phyloP scores from a whole-genome alignment of 37 sponge, comb jelly and placozoan genomes.

The Diacarnus erythraeanus region DNA sequence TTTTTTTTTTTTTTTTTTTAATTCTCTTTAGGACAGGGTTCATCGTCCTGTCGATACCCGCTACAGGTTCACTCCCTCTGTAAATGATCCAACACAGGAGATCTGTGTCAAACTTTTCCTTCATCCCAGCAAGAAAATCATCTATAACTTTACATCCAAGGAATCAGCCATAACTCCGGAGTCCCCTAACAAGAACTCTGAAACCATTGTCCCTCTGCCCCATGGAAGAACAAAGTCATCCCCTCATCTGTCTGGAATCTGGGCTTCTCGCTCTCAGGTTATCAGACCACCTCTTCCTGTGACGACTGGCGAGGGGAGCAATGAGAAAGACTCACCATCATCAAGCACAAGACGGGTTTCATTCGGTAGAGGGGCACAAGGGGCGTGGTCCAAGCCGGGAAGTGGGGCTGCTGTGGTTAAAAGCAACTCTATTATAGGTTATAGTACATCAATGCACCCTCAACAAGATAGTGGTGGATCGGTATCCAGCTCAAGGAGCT shows the following conservation, averaged over 20 bases:
- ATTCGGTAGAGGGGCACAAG: conserved; percentile 3
- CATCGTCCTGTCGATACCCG: conserved; percentile 43
- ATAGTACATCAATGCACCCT: not conserved
- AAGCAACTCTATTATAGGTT: not conserved
- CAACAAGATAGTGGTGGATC: not conserved
- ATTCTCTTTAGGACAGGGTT: conserved; percentile 32
- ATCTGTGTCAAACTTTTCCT: conserved; percentile 14
- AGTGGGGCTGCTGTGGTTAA: conserved; percentile 17
- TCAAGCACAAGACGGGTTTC: not conserved
- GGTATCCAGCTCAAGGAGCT: not conserved
- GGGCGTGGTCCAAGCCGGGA: conserved; percentile 52
- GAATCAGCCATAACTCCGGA: not conserved
- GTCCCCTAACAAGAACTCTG: not conserved
- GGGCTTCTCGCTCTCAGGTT: not conserved
- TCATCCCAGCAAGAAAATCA: not conserved
- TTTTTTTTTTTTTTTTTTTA: no score
- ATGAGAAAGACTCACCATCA: no score
- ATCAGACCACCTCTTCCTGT: not conserved
- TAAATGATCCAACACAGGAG: conserved; percentile 18
- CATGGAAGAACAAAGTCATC: not conserved
- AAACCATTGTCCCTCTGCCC: not conserved
- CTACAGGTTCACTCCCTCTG: conserved; percentile 26
- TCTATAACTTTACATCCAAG: not conserved
- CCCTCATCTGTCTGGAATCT: conserved; percentile 16
- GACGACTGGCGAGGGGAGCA: no score